phyloP scores from a whole-genome alignment of 1,140 invertebrate genomes.

The Theocolax elegans region DNA sequence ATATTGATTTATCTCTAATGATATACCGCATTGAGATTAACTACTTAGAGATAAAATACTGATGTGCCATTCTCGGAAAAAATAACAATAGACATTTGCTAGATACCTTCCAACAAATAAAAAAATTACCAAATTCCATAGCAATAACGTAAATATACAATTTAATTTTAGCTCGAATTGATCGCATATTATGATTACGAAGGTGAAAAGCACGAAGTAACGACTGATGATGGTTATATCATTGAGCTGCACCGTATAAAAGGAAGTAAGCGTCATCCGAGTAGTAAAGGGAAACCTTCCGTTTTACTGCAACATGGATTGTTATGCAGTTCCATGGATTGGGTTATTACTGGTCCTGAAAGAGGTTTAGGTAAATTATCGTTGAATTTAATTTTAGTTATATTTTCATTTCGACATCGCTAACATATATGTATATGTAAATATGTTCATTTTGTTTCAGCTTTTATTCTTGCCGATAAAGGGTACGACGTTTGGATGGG shows the following conservation, averaged over 20 bases:
- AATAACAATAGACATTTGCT: too few species aligned
- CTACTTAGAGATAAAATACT: too few species aligned
- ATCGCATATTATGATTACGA: conserved; percentile 22
- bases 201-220: conserved; percentile 40
- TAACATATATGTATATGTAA: too few species aligned
- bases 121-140: too few species aligned
- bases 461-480: conserved; percentile 66
- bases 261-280: conserved; percentile 39
- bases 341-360: conserved; percentile 72
- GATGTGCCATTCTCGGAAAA: too few species aligned
- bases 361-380: conserved; percentile 71
- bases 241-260: conserved; percentile 70
- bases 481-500: conserved; percentile 81
- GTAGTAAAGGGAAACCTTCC: conserved; percentile 58
- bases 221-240: conserved; percentile 72
- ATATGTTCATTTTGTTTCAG: too few species aligned
- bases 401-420: conserved; percentile 46
- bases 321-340: conserved; percentile 75
- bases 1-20: too few species aligned
- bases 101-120: too few species aligned
- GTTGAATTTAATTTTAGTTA: too few species aligned
- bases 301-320: conserved; percentile 80
- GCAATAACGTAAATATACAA: neutral
- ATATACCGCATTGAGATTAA: too few species aligned
- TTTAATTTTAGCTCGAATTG: conserved; percentile 12